A percentile compares a stretch with the other conserved stretches of the same genome.
Evolutionary conservation across 2,113 vertebrate species (phyloP).

Genomic region (Gnathonemus longibarbis): DNA sequence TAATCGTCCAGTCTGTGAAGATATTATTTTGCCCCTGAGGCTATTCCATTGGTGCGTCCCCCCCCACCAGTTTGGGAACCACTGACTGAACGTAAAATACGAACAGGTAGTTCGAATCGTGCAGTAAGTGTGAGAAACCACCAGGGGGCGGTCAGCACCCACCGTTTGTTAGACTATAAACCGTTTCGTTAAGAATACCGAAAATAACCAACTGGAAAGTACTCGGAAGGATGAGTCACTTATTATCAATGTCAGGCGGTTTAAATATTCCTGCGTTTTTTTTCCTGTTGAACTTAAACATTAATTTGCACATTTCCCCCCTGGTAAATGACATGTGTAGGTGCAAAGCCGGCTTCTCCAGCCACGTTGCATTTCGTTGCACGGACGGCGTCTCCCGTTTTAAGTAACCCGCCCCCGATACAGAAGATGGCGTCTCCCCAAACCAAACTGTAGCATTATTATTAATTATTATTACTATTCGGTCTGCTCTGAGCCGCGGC

Average conservation of each 20-base stretch:
- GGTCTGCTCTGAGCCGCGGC: conserved; percentile 50
- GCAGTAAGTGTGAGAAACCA: conserved; percentile 11
- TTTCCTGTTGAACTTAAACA: not conserved
- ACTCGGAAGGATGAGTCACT: not conserved
- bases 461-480: conserved; percentile 42
- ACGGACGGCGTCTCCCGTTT: conserved; percentile 21
- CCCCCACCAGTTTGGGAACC: too few species aligned
- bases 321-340: not conserved
- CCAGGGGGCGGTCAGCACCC: conserved; percentile 28
- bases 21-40: too few species aligned
- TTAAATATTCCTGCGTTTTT: not conserved
- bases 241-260: not conserved
- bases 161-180: not conserved
- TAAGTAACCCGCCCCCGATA: conserved; percentile 29
- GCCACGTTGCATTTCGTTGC: conserved; percentile 21
- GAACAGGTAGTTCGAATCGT: not conserved
- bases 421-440: conserved; percentile 24
- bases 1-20: too few species aligned
- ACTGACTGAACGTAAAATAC: not conserved
- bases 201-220: not conserved
- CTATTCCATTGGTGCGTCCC: too few species aligned
- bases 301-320: not conserved
- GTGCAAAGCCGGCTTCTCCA: not conserved
- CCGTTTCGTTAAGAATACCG: not conserved
- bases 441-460: conserved; percentile 39